phyloP scores from a whole-genome alignment of 2,113 vertebrate species.

The Passer domesticus region DNA sequence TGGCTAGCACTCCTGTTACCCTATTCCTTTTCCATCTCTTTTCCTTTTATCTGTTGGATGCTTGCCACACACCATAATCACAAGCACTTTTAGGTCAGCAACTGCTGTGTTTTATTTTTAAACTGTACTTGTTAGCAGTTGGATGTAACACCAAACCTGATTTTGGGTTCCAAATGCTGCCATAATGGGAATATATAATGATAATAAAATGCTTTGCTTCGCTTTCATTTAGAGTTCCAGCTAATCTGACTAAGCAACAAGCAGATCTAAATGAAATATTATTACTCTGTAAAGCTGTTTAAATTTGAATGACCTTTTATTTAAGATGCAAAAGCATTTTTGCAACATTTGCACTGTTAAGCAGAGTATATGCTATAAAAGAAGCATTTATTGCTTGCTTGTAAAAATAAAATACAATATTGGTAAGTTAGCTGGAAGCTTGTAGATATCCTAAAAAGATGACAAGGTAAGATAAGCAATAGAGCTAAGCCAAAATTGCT shows the following conservation, averaged over 20 bases:
- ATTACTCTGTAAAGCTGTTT: constrained; percentile 14
- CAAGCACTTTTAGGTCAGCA: constrained; percentile 34
- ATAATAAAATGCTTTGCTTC: constrained; percentile 20
- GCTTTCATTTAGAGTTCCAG: not conserved
- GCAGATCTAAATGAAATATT: constrained; percentile 37
- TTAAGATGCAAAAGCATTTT: constrained; percentile 32
- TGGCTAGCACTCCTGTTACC: not conserved
- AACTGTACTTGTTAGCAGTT: constrained; percentile 21
- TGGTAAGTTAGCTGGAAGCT: constrained; percentile 2
- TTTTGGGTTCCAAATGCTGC: constrained; percentile 25
- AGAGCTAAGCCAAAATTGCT: not conserved
- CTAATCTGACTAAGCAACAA: constrained; percentile 36
- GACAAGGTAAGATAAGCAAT: not conserved
- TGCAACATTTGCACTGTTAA: not conserved
- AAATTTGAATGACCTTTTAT: constrained; percentile 39
- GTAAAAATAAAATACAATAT: not conserved
- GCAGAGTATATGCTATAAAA: constrained; percentile 26
- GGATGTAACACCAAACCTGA: not conserved
- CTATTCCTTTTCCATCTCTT: not conserved
- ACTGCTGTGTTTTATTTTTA: constrained; percentile 51
- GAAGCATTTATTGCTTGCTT: not conserved
- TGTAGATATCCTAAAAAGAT: constrained; percentile 1
- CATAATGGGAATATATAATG: constrained; percentile 7
- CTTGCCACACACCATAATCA: constrained; percentile 8
- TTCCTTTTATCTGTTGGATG: constrained; percentile 44